phyloP scores from a whole-genome alignment of 2,113 vertebrate species.

The Chaetorhynchus papuensis region DNA sequence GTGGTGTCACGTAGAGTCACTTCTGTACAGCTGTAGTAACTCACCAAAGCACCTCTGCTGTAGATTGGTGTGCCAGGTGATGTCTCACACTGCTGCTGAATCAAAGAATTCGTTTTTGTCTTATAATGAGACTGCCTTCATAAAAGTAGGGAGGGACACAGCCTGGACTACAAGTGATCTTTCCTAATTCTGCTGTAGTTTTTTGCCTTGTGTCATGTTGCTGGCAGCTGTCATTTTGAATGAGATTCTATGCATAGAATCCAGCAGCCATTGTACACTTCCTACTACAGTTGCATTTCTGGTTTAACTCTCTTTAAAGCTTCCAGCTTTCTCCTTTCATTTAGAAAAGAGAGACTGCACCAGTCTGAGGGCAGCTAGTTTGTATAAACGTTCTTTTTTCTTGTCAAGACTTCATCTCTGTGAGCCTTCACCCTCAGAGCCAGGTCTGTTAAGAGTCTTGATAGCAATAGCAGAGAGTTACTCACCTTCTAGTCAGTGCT shows the following conservation, averaged over 20 bases:
- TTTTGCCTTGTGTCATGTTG: not conserved
- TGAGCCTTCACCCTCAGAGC: not conserved
- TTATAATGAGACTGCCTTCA: not conserved
- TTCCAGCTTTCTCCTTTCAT: not conserved
- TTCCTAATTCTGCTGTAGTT: not conserved
- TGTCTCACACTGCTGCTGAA: not conserved
- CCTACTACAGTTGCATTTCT: not conserved
- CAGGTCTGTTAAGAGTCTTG: not conserved
- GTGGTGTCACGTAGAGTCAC: not conserved
- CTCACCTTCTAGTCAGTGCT: not conserved
- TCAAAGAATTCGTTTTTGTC: not conserved
- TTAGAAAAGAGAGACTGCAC: not conserved
- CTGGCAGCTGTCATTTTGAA: not conserved
- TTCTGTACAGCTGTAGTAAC: not conserved
- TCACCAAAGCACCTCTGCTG: not conserved
- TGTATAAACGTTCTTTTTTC: not conserved
- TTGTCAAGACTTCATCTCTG: not conserved
- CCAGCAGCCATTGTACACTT: not conserved
- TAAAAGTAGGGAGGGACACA: not conserved
- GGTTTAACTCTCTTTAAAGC: not conserved
- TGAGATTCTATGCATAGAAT: not conserved
- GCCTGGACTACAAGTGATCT: not conserved
- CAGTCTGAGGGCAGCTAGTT: not conserved
- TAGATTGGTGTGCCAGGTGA: not conserved
- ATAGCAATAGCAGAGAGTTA: not conserved